Conservation (phyloP, 92 coral and sea anemone species). For the Hydrozoanthus gracilis region DNA sequence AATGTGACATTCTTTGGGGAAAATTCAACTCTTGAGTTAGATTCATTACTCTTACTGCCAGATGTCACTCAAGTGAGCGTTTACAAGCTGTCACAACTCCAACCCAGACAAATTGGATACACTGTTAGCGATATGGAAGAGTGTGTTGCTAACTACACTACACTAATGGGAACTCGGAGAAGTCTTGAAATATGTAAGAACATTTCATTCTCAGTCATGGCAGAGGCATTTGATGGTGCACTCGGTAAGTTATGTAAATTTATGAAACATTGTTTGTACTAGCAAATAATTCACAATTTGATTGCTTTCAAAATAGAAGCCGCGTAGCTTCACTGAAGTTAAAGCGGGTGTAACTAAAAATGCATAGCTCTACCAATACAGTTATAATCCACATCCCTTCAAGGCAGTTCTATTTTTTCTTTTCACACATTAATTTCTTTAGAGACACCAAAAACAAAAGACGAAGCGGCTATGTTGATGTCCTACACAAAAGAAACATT, state of each 20-base stretch:
- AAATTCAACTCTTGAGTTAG: constrained; percentile 69
- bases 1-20: constrained; percentile 65
- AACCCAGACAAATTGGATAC: constrained; percentile 66
- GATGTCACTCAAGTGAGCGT: constrained; percentile 56
- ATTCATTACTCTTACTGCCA: constrained; percentile 81
- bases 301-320: no score
- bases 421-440: no score
- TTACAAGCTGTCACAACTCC: constrained; percentile 53
- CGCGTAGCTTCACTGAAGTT: no score
- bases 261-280: no score
- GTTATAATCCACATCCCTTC: no score
- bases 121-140: constrained; percentile 37
- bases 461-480: no score
- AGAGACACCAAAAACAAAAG: no score
- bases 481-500: no score
- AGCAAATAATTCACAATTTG: no score
- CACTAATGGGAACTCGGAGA: constrained; percentile 47
- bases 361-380: no score
- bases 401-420: no score
- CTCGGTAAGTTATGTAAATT: constrained; percentile 69
- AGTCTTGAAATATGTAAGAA: constrained; percentile 68
- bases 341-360: no score
- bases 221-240: constrained; percentile 89
- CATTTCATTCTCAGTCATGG: constrained; percentile 90
- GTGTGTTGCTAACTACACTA: constrained; percentile 72